phyloP scores from a whole-genome alignment of 1,140 invertebrate species.

The Homalodisca vitripennis region DNA sequence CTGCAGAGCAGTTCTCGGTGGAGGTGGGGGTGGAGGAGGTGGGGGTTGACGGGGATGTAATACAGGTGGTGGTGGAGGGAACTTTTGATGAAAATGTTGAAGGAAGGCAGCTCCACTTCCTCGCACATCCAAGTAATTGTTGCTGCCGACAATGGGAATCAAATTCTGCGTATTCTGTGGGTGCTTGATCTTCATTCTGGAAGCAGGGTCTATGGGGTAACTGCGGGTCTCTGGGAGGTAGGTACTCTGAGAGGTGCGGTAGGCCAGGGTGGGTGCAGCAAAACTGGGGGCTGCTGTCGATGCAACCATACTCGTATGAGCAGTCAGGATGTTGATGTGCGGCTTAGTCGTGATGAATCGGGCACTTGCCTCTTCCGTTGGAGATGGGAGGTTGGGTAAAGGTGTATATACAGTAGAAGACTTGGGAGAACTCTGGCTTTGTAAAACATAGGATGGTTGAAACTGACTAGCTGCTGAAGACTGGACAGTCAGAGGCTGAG shows the following conservation, averaged over 20 bases:
- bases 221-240: constrained; percentile 30
- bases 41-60: constrained; percentile 52
- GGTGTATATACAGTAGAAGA: not conserved
- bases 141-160: constrained; percentile 58
- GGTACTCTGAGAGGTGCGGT: constrained; percentile 8
- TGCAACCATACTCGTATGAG: constrained; percentile 58
- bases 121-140: constrained; percentile 67
- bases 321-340: constrained; percentile 65
- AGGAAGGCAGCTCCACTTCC: constrained; percentile 56
- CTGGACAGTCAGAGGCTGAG: constrained; percentile 1
- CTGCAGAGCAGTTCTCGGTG: constrained; percentile 47
- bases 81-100: constrained; percentile 41
- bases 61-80: constrained; percentile 52
- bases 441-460: not conserved
- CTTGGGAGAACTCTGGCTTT: constrained; percentile 15
- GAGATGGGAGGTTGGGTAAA: constrained; percentile 25
- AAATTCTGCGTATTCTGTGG: constrained; percentile 32
- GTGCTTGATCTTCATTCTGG: constrained; percentile 55
- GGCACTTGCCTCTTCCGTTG: constrained; percentile 60
- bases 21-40: constrained; percentile 55
- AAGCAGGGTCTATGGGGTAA: constrained; percentile 46
- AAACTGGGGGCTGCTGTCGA: constrained; percentile 53
- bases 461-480: not conserved
- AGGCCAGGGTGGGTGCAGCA: constrained; percentile 48
- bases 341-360: constrained; percentile 65